These are phyloP conservation scores for Gymnarchus niloticus DNA, from an alignment of 2,113 vertebrate species.

Conservation along the genomic window DNA sequence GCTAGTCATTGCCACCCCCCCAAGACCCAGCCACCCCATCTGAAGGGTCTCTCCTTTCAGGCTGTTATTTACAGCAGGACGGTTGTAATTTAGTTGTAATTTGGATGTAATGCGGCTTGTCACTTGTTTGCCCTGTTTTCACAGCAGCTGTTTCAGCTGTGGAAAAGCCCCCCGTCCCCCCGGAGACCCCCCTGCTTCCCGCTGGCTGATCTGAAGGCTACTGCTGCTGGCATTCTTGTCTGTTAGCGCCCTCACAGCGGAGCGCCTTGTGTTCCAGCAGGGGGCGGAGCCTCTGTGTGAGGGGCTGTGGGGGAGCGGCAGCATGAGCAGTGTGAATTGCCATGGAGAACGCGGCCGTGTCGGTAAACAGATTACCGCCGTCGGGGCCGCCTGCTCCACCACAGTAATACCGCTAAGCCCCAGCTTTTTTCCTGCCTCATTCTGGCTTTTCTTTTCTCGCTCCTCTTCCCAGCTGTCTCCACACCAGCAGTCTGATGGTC, in stretches of 20 bases:
- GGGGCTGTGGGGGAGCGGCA: background rate
- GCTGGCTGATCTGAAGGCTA: too few relatives aligned
- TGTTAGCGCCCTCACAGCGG: background rate
- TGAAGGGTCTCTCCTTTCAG: background rate
- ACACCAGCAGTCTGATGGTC: constrained; percentile 35
- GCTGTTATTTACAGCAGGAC: background rate
- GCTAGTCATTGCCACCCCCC: background rate
- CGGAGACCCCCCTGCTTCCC: background rate
- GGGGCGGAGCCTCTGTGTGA: background rate
- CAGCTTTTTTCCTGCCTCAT: constrained; percentile 23
- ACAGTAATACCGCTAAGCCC: constrained; percentile 36
- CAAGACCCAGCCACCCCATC: background rate
- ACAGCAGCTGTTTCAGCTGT: constrained; percentile 10
- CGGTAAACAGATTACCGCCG: constrained; percentile 38
- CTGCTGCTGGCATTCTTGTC: background rate
- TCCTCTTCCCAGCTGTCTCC: constrained; percentile 48
- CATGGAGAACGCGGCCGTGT: constrained; percentile 21
- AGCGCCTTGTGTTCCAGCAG: too few relatives aligned
- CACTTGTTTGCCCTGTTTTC: constrained; percentile 2
- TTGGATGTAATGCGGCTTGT: constrained; percentile 19
- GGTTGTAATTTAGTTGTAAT: constrained; percentile 18
- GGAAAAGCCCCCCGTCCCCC: background rate
- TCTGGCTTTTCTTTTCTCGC: background rate
- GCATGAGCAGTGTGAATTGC: background rate
- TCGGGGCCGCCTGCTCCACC: constrained; percentile 17